Conservation (phyloP, 1,140 invertebrate genomes). For the Micrasema longulum region DNA sequence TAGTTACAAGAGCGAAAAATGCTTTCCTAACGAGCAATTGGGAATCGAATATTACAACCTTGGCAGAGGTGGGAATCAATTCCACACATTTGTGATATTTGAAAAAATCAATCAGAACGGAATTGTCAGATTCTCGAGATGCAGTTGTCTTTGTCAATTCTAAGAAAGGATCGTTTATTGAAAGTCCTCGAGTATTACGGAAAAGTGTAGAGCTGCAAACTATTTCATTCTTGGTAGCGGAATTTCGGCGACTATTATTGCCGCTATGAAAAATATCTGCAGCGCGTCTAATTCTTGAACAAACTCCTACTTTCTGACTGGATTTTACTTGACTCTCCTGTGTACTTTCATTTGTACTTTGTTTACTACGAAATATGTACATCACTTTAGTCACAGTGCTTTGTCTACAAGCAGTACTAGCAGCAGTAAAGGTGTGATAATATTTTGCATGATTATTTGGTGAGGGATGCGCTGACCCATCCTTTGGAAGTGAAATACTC, state of each 20-base stretch:
- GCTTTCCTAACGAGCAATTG: conserved; percentile 98
- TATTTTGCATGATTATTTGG: conserved; percentile 69
- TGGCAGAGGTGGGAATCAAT: conserved; percentile 98
- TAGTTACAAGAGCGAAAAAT: conserved; percentile 98
- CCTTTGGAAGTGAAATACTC: conserved; percentile 58
- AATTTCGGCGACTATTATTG: conserved; percentile 10
- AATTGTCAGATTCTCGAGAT: conserved; percentile 72
- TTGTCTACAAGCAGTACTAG: conserved; percentile 62
- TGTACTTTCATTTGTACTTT: not conserved
- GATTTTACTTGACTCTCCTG: not conserved
- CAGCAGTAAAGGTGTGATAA: conserved; percentile 75
- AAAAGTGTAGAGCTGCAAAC: conserved; percentile 24
- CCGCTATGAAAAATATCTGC: conserved; percentile 9
- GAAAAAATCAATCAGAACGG: conserved; percentile 98
- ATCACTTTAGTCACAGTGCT: conserved; percentile 90
- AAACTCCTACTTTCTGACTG: not conserved
- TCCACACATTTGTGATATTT: conserved; percentile 99
- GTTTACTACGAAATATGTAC: conserved; percentile 87
- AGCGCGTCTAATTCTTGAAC: conserved; percentile 7
- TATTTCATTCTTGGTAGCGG: conserved; percentile 5
- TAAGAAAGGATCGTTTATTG: conserved; percentile 28
- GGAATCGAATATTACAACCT: conserved; percentile 99
- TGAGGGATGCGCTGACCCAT: conserved; percentile 75
- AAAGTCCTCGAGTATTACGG: conserved; percentile 23
- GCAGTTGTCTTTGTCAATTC: not conserved